phyloP scores from a whole-genome alignment of 2,113 vertebrate genomes.

The Plestiodon gilberti region DNA sequence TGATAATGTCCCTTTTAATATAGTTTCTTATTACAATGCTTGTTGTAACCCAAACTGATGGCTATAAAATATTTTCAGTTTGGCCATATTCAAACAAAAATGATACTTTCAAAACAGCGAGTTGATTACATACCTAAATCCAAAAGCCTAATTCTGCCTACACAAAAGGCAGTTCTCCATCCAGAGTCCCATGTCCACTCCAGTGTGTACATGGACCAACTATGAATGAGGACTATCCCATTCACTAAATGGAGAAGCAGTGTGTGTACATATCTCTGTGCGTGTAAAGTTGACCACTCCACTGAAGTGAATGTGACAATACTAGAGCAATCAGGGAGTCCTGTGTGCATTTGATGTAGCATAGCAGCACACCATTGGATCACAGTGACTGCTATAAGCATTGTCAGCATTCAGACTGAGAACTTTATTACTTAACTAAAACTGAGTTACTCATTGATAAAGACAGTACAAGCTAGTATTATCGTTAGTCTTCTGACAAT shows the following conservation, averaged over 20 bases:
- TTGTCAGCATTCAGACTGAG: not conserved
- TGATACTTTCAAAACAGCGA: not conserved
- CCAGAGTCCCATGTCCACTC: not conserved
- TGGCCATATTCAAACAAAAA: constrained; percentile 3
- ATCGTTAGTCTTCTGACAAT: not conserved
- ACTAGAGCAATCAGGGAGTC: not conserved
- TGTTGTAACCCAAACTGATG: not conserved
- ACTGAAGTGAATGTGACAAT: not conserved
- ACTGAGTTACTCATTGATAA: not conserved
- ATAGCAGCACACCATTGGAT: not conserved
- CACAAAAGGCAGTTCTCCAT: not conserved
- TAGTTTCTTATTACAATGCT: not conserved
- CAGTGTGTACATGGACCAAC: not conserved
- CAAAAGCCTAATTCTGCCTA: not conserved
- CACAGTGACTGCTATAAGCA: not conserved
- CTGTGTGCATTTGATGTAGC: not conserved
- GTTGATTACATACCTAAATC: not conserved
- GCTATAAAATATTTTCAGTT: not conserved
- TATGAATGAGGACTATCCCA: not conserved
- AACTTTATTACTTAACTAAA: not conserved
- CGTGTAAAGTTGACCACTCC: not conserved
- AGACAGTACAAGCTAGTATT: not conserved
- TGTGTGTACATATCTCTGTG: not conserved
- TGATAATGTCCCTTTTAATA: constrained; percentile 12
- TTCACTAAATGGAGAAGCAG: not conserved